Evolutionary conservation across 2,888 invertebrate genomes (phyloP).

Genomic region (Epinotia ramella): DNA sequence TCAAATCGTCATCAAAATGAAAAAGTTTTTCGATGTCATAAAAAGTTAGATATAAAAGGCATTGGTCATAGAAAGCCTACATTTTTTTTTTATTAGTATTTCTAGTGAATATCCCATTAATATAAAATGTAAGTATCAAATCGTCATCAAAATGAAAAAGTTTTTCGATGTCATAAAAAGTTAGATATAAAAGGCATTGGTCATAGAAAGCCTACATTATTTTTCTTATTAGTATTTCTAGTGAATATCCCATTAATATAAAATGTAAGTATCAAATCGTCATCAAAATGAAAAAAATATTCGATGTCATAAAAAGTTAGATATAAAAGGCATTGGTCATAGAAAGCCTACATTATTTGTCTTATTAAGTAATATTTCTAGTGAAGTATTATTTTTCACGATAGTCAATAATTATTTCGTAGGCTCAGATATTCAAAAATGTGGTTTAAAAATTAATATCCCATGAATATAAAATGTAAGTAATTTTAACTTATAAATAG

Average conservation of each 20-base stretch:
- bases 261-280: neutral
- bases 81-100: neutral
- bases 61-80: too few relatives aligned
- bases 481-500: too few relatives aligned
- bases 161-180: neutral
- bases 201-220: too few relatives aligned
- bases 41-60: neutral
- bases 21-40: neutral
- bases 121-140: neutral
- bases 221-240: neutral
- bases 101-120: neutral
- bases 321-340: too few relatives aligned
- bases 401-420: neutral
- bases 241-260: too few relatives aligned
- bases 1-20: neutral
- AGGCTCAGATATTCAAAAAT: neutral
- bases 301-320: neutral
- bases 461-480: too few relatives aligned
- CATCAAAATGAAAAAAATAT: neutral
- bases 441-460: too few relatives aligned
- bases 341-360: too few relatives aligned
- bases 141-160: neutral
- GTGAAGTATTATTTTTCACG: neutral
- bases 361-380: neutral
- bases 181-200: neutral